Evolutionary conservation across 2,797 vertebrate genomes (phyloP).

Genomic region (Cottoperca gobio): DNA sequence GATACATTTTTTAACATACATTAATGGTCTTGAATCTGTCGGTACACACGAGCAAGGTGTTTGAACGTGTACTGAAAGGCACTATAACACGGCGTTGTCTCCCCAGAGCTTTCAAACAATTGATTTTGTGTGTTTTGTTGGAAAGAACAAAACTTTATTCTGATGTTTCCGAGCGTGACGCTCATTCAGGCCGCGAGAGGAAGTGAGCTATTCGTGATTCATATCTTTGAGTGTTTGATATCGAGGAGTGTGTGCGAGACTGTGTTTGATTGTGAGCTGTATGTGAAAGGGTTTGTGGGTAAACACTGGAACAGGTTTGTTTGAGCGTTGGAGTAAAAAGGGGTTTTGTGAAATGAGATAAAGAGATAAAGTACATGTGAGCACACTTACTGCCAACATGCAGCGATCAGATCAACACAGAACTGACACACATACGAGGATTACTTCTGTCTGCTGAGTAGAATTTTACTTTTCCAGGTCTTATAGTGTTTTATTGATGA

Average conservation of each 20-base stretch:
- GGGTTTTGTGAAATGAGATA: constrained; percentile 26
- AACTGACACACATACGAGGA: background rate
- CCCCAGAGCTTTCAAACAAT: constrained; percentile 10
- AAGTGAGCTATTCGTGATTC: constrained; percentile 46
- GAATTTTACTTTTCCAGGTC: background rate
- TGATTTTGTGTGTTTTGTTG: constrained; percentile 23
- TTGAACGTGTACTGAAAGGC: background rate
- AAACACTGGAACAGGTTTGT: constrained; percentile 43
- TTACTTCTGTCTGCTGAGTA: background rate
- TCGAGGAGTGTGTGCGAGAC: constrained; percentile 11
- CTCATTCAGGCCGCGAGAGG: constrained; percentile 34
- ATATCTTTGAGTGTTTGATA: constrained; percentile 44
- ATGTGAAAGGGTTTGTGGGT: constrained; percentile 32
- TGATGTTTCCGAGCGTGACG: constrained; percentile 27
- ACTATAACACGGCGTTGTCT: background rate
- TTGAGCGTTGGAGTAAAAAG: background rate
- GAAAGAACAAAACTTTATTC: constrained; percentile 35
- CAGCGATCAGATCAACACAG: constrained; percentile 3
- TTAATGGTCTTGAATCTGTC: constrained; percentile 13
- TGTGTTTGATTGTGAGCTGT: constrained; percentile 18
- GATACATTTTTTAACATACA: too few relatives aligned
- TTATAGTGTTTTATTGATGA: background rate
- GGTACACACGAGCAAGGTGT: background rate
- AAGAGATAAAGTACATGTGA: constrained; percentile 41
- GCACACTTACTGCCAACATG: constrained; percentile 1